Conservation (phyloP, 2,113 vertebrate species). For the Lasiurus borealis region DNA sequence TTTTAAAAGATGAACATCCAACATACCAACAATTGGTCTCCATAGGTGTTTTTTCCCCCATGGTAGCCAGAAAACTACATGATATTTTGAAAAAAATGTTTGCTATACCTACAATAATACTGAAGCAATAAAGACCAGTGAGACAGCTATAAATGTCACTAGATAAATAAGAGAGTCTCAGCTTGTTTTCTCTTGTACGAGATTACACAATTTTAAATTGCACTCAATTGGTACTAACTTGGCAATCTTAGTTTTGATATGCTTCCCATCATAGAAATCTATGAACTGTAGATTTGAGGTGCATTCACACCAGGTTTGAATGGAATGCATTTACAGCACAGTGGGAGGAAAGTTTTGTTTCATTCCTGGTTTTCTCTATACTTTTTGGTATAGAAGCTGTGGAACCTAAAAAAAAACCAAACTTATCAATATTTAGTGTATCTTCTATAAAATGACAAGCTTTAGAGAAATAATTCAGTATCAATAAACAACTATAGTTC, state of each 20-base stretch:
- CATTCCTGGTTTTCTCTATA: slow-evolving; percentile 66
- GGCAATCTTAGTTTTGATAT: slow-evolving; percentile 72
- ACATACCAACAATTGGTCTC: neutral
- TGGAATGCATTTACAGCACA: slow-evolving; percentile 72
- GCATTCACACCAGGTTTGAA: slow-evolving; percentile 67
- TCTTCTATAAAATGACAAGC: slow-evolving; percentile 60
- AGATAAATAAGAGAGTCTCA: slow-evolving; percentile 73
- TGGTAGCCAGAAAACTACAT: slow-evolving; percentile 22
- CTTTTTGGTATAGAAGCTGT: slow-evolving; percentile 38
- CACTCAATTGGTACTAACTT: slow-evolving; percentile 81
- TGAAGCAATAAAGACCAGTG: slow-evolving; percentile 65
- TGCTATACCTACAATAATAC: slow-evolving; percentile 36
- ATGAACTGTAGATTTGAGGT: slow-evolving; percentile 16
- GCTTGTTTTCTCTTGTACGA: slow-evolving; percentile 71
- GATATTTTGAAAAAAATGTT: slow-evolving; percentile 49
- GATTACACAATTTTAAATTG: slow-evolving; percentile 71
- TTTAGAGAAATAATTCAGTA: slow-evolving; percentile 70
- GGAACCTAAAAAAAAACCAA: slow-evolving; percentile 59
- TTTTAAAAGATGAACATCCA: slow-evolving; percentile 41
- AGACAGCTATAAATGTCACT: slow-evolving; percentile 52
- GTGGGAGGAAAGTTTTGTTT: slow-evolving; percentile 63
- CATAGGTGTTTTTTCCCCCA: slow-evolving; percentile 15
- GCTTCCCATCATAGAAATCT: slow-evolving; percentile 60
- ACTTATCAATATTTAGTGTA: slow-evolving; percentile 72
- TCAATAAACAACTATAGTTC: slow-evolving; percentile 73